Base-by-base conservation (phyloP, 2,888 invertebrate genomes). In the Eupithecia exiguata region DNA sequence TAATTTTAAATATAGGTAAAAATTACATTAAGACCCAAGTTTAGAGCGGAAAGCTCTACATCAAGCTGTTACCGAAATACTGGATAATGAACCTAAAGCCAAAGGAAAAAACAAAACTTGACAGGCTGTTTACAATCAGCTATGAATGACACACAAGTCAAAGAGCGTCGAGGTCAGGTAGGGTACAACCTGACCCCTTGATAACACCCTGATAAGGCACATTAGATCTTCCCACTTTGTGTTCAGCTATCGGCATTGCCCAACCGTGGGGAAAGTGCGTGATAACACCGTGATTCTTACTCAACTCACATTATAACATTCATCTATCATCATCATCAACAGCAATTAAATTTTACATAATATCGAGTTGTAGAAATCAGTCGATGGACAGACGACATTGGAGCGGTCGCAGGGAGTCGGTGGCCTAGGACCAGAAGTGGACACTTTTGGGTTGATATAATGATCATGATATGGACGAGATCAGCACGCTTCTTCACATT, bases 81-180 rank as follows among this genome's bases (percentile, higher is more conserved):
- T 53, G 21, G 53, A 10, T 12, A 21, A n/a, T 49, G 9, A 53
- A 53, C 21, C 21, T 21, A 21, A 30, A 53, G 21, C 21, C 53
- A 53, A 21, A 53, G 10, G 10, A 36, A 18, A n/a, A 18, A 63
- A 36, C 10, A 1, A 36, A 36, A 63, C 43, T 46, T 12, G 3
- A 30, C 36, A 4, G 62, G 46, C 72, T 68, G 25, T 53, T 18
- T 14, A 38, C 0, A 40, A 16, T 21, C 5, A 3, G 38, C 66
- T 38, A 14, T 25, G 14, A n/a, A 25, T 38, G n/a, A 30, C 14
- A 58, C 49, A 40, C 25, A 18, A 70, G 68, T 66, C 72, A 72
- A 49, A 75, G 75, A 70, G 68, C 70, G 66, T 4, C 25, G 61
- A 72, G 70, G 58, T 43, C 63, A 72, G 72, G 69, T 61, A 66